A percentile compares a stretch with the other conserved stretches of the same genome.
Conservation (phyloP, 2,113 vertebrate genomes). For the Microcebus lehilahytsara region DNA sequence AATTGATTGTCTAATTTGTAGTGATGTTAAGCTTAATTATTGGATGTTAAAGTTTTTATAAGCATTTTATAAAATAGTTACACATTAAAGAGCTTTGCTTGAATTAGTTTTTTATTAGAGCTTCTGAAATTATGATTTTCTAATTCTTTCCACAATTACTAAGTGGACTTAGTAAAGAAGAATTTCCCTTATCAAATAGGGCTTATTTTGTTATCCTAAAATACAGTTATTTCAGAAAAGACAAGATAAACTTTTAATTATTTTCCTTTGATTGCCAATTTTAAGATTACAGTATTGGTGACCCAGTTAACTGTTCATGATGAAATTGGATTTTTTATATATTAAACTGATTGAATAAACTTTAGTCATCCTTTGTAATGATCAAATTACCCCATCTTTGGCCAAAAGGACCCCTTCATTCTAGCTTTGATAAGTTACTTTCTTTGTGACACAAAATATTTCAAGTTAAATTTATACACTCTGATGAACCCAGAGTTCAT, state of each 20-base stretch:
- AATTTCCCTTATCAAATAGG: background rate
- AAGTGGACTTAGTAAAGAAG: background rate
- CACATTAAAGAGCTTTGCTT: background rate
- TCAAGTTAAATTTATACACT: background rate
- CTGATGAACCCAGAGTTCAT: background rate
- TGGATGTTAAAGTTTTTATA: background rate
- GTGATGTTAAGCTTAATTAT: background rate
- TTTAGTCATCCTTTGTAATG: background rate
- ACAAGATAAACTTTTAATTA: slow-evolving; percentile 38
- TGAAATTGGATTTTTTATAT: slow-evolving; percentile 17
- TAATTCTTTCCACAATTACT: background rate
- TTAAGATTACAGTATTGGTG: slow-evolving; percentile 3
- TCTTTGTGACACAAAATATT: background rate
- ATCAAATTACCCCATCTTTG: background rate
- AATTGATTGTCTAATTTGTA: background rate
- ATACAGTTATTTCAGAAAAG: slow-evolving; percentile 36
- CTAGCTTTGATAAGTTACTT: background rate
- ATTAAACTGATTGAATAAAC: background rate
- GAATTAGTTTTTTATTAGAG: background rate
- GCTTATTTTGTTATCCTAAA: background rate
- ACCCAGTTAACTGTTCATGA: background rate
- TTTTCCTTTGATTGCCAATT: background rate
- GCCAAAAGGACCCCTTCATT: background rate
- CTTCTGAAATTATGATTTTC: background rate
- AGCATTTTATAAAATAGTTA: background rate